Evolutionary conservation across 2,113 vertebrate species (phyloP).

Genomic region (Crotalus helleri): DNA sequence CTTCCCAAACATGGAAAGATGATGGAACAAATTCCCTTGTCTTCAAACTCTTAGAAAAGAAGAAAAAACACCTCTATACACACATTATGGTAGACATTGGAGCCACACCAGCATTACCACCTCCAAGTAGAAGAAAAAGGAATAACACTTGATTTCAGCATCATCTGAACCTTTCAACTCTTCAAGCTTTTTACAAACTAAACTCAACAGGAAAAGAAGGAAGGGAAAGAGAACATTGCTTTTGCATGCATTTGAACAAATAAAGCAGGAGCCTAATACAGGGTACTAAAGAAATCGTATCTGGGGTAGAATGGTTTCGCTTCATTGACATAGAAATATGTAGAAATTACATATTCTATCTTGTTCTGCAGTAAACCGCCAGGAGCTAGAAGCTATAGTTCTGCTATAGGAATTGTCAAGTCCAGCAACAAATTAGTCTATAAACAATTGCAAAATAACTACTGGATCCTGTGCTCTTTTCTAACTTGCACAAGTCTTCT

Average conservation of each 20-base stretch:
- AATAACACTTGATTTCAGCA: not conserved
- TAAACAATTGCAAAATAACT: conserved; percentile 8
- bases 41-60: conserved; percentile 63
- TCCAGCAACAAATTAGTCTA: not conserved
- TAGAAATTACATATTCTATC: not conserved
- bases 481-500: not conserved
- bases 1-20: conserved; percentile 63
- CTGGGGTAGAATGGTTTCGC: not conserved
- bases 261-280: not conserved
- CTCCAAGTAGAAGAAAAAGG: not conserved
- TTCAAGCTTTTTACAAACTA: not conserved
- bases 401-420: not conserved
- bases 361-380: not conserved
- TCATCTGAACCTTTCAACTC: not conserved
- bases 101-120: conserved; percentile 37
- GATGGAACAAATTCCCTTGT: conserved; percentile 74
- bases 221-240: not conserved
- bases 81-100: conserved; percentile 70
- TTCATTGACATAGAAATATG: not conserved
- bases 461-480: conserved; percentile 16
- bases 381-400: not conserved
- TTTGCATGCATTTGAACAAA: not conserved
- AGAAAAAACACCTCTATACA: conserved; percentile 61
- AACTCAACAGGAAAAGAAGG: not conserved
- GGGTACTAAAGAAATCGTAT: not conserved